phyloP scores from a whole-genome alignment of 2,113 vertebrate genomes.

The Crotalus tigris region DNA sequence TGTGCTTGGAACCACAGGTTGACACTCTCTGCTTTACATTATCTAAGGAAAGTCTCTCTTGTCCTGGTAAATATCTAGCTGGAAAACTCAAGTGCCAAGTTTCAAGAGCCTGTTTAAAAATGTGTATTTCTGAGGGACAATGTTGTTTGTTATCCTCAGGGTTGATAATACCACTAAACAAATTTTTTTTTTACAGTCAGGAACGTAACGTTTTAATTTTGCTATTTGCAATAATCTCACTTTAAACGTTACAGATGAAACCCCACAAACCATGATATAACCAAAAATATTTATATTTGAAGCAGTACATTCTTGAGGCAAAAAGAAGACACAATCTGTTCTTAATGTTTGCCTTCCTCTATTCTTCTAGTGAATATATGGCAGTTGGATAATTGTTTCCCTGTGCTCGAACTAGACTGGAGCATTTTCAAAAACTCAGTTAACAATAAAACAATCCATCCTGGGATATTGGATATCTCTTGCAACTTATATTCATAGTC shows the following conservation, averaged over 20 bases:
- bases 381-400: neutral
- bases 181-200: neutral
- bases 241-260: constrained; percentile 22
- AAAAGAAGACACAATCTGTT: neutral
- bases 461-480: constrained; percentile 39
- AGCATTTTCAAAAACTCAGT: constrained; percentile 33
- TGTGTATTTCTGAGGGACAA: neutral
- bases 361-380: neutral
- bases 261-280: constrained; percentile 12
- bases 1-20: neutral
- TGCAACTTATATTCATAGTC: constrained; percentile 40
- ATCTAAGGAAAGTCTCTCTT: neutral
- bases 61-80: neutral
- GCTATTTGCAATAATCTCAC: constrained; percentile 10
- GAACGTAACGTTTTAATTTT: constrained; percentile 8
- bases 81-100: neutral
- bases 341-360: constrained; percentile 9
- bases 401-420: neutral
- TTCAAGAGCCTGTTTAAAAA: neutral
- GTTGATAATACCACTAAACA: constrained; percentile 3
- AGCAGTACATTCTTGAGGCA: constrained; percentile 34
- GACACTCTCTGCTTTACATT: neutral
- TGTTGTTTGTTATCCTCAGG: constrained; percentile 1
- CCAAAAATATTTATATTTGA: constrained; percentile 27
- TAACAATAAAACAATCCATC: constrained; percentile 46